Base-by-base conservation (phyloP, 2,888 invertebrate genomes). In the Torymus auratus region DNA sequence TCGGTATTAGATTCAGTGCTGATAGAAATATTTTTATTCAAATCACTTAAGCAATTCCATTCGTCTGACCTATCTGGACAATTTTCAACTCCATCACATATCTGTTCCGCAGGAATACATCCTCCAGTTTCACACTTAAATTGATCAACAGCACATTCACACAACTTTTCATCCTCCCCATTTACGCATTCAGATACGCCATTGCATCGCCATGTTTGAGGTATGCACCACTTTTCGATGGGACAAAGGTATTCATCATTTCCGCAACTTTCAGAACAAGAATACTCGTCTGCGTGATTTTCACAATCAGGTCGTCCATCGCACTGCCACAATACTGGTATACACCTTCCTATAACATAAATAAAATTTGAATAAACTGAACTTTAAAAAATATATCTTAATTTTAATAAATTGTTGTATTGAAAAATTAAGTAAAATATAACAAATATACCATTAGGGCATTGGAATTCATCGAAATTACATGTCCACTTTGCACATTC, bases 31-130 rank as follows among this genome's bases (percentile, higher is more conserved):
- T 80, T 83, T 71, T 56, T 78, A 56, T 17, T 74, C n/a, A 73
- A 81, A 56, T 23, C 60, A 28, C 74, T 72, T 14, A 92, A 84
- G 84, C 94, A 94, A 71, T 92, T 90, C 93, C 93, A 94, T 89
- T 94, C 94, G 85, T 94, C 94, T 1, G 94, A 94, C 79, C 91
- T 90, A 86, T 94, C 94, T 0, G 93, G 91, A 85, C 94, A 94
- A 83, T 94, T 92, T 50, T 92, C 91, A 23, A 92, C 89, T 1
- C 94, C 94, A 86, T 94, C 93, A 86, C 94, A 94, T 2, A 92
- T 88, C 83, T 92, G 91, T 20, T 89, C 87, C 58, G 88, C 85
- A 0, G 91, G 88, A 20, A 94, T 91, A 85, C 94, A 94, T n/a
- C 94, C 94, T 15, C 94, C 94, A 0, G 92, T 91, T 60, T 90